These are phyloP conservation scores for Scaptodrosophila latifasciaeformis DNA, from an alignment of 2,888 invertebrate species.

Conservation along the genomic window DNA sequence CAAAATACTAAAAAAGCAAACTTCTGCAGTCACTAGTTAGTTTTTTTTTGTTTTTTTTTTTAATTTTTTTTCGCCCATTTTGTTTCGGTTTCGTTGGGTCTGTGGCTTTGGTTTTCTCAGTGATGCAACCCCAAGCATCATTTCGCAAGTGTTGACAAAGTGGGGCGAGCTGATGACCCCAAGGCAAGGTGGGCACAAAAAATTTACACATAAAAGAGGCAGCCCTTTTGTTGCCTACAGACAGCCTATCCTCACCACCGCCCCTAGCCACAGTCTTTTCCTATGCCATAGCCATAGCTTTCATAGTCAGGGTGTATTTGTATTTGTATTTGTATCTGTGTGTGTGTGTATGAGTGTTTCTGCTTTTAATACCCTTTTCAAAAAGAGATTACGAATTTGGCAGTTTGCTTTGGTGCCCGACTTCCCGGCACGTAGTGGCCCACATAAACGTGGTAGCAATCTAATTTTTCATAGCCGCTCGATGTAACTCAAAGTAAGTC, in stretches of 20 bases:
- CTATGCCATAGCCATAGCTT: too few species aligned
- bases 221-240: too few species aligned
- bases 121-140: slow-evolving; percentile 21
- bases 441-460: neutral
- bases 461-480: slow-evolving; percentile 17
- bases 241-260: neutral
- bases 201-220: too few species aligned
- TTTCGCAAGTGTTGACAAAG: slow-evolving; percentile 54
- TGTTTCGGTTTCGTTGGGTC: neutral
- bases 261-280: neutral
- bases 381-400: slow-evolving; percentile 39
- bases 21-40: slow-evolving; percentile 21
- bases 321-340: too few species aligned
- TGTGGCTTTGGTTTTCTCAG: slow-evolving; percentile 33
- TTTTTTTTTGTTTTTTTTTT: slow-evolving; percentile 20
- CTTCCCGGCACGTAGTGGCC: neutral
- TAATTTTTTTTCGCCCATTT: slow-evolving; percentile 16
- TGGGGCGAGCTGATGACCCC: slow-evolving; percentile 25
- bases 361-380: slow-evolving; percentile 43
- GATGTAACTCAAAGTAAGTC: neutral
- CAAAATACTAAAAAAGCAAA: slow-evolving; percentile 28
- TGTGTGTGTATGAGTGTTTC: slow-evolving; percentile 3
- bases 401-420: slow-evolving; percentile 19
- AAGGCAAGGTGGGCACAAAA: neutral
- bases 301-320: too few species aligned